These are phyloP conservation scores for Trichosurus vulpecula DNA, from an alignment of 2,797 vertebrate genomes.

Conservation along the genomic window DNA sequence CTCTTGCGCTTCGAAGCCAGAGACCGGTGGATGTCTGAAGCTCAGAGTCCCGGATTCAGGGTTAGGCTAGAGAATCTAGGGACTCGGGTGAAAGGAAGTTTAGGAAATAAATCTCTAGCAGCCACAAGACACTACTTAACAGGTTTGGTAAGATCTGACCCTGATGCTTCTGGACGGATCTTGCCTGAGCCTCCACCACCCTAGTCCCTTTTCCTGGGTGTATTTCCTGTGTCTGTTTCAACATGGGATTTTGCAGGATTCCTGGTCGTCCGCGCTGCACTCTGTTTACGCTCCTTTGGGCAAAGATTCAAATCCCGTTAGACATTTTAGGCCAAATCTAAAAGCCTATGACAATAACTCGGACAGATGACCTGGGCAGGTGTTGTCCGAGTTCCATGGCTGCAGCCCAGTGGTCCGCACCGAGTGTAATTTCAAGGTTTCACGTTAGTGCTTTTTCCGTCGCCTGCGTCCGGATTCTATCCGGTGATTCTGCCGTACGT, in stretches of 20 bases:
- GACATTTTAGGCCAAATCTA: neutral
- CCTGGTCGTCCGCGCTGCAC: accelerated
- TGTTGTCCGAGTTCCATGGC: no score
- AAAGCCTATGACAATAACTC: neutral
- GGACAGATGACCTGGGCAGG: neutral
- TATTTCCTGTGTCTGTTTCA: neutral
- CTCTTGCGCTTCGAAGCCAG: neutral
- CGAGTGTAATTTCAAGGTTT: neutral
- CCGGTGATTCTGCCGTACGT: neutral
- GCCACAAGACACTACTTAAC: neutral
- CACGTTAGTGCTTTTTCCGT: neutral
- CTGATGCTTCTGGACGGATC: neutral
- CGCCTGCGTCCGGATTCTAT: neutral
- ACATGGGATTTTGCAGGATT: neutral
- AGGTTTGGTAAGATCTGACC: neutral
- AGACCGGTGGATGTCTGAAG: neutral
- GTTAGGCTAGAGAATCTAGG: neutral
- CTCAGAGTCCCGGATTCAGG: neutral
- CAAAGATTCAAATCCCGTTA: neutral
- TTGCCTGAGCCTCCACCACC: neutral
- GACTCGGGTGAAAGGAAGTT: neutral
- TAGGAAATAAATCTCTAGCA: neutral
- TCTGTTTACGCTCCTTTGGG: neutral
- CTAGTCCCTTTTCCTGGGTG: neutral
- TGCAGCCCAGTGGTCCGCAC: accelerated